Base-by-base conservation (phyloP, 2,888 invertebrate genomes). In the Drosophila paracracens region DNA sequence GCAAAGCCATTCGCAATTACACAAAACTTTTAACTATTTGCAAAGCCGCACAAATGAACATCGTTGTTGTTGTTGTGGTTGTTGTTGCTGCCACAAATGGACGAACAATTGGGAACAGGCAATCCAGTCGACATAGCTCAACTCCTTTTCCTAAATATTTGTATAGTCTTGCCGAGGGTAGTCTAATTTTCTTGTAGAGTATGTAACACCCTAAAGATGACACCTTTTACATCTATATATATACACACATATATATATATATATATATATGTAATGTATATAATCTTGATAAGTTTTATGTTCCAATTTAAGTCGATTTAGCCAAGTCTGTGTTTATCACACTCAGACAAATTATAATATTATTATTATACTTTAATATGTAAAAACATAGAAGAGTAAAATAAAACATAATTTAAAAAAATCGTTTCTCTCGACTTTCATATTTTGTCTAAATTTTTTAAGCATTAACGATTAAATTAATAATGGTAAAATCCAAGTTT, bases 1-100 rank as follows among this genome's bases (percentile, higher is more conserved):
- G 27, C 21, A 46, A 60, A 68, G 51, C 60, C 56, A 50, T 75
- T 75, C 38, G 50, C 53, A 63, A 63, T 70, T 70, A 76, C 31
- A 46, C 51, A 33, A 76, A 75, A 75, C 40, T 73, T 66, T 53
- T 18, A 57, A 67, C 52, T 48, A 27, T 67, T 57, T 57, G 18
- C 51, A 46, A 5, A 57, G 31, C 35, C 6, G n/a, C 53, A 38
- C 25, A 61, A 67, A 36, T 40, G 16, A 48, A 57, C 16, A 54
- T 56, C 57, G 50, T 33, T 25, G 36, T 68, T 53, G 16, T 52
- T 33, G 52, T 36, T 36, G 35, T 13, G n/a, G 0, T 43, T 43
- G 11, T 43, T 46, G 46, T 16, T 25, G 8, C 8, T 16, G 36
- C 33, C 38, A 48, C 36, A 62, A 40, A 61, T 16, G 8, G 46